A percentile compares a stretch with the other conserved stretches of the same genome.
phyloP scores from a whole-genome alignment of 2,888 invertebrate species.

The Tinea trinotella region DNA sequence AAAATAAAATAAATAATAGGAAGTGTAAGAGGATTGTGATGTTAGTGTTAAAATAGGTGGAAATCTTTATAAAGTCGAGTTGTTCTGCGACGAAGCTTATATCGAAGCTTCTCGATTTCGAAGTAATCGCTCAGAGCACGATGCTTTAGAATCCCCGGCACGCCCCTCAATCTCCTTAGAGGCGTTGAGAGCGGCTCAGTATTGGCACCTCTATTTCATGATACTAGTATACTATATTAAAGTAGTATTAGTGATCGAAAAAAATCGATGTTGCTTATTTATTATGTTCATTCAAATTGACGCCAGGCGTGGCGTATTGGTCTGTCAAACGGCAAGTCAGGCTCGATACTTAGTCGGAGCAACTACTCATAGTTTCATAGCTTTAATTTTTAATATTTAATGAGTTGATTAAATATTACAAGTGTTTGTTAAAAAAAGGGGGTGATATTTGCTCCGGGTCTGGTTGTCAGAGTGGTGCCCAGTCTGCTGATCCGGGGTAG shows the following conservation, averaged over 20 bases:
- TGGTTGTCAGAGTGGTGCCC: too few relatives aligned
- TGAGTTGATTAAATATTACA: too few relatives aligned
- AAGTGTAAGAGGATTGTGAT: background rate
- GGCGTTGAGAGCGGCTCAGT: background rate
- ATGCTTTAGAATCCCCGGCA: constrained; percentile 12
- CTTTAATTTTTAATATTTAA: too few relatives aligned
- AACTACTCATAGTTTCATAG: too few relatives aligned
- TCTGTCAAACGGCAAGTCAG: too few relatives aligned
- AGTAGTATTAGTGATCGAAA: background rate
- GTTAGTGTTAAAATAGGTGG: background rate
- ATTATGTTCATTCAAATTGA: too few relatives aligned
- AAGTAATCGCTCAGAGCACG: constrained; percentile 19
- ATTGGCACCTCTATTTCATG: constrained; percentile 7
- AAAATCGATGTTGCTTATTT: too few relatives aligned
- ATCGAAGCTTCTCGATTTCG: constrained; percentile 18
- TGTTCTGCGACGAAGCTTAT: constrained; percentile 7
- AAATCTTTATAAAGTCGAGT: constrained; percentile 9
- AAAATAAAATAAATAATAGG: background rate
- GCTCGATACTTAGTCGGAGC: too few relatives aligned
- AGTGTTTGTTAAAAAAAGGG: too few relatives aligned
- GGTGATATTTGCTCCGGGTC: too few relatives aligned
- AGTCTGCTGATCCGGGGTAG: too few relatives aligned
- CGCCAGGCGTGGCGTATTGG: too few relatives aligned
- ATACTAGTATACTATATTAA: background rate
- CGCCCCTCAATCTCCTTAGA: constrained; percentile 13